Base-by-base conservation (phyloP, 2,888 invertebrate genomes). In the Prostheceraeus crozeri region DNA sequence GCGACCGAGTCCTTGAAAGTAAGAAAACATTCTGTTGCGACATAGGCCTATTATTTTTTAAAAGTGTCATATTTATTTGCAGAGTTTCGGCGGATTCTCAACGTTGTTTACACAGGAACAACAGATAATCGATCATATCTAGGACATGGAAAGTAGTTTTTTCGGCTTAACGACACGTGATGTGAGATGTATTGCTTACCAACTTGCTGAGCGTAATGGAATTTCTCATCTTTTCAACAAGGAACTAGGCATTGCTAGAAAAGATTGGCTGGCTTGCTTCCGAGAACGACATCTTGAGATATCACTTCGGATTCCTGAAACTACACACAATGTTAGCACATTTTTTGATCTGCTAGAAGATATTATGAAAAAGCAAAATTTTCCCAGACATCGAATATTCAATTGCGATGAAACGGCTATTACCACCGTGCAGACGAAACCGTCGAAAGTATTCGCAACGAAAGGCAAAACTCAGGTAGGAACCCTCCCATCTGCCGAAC, bases 401-500 rank as follows among this genome's bases (percentile, higher is more conserved):
- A 65, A 65, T 48, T 55, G 52, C 46, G 40, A 40, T 40, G n/a
- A 40, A 40, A 40, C 40, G 4, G 40, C 40, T 16, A 40, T 40
- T 14, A 40, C 40, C 14, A 40, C 40, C n/a, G 40, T 40, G 4
- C 40, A 40, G 19, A 40, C 40, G 6, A 8, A 40, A n/a, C 19
- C 40, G 19, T 40, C 40, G 16, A 40, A n/a, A 21, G 40, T 40
- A 19, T 40, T 40, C 40, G 40, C 40, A 14, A 40, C 6, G 19
- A 40, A 40, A 40, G 40, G 40, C n/a, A 33, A 33, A n/a, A 4
- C 48, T n/a, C 40, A 40, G 19, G 40, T 40, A 4, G 40, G 40
- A 6, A 40, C 40, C 6, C 19, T 40, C 16, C 14, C 40, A n/a
- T 40, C 40, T 40, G n/a, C 40, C 14, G 40, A 40, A n/a, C 14